Evolutionary conservation across 2,888 invertebrate species (phyloP).

Genomic region (Cephus spinipes): DNA sequence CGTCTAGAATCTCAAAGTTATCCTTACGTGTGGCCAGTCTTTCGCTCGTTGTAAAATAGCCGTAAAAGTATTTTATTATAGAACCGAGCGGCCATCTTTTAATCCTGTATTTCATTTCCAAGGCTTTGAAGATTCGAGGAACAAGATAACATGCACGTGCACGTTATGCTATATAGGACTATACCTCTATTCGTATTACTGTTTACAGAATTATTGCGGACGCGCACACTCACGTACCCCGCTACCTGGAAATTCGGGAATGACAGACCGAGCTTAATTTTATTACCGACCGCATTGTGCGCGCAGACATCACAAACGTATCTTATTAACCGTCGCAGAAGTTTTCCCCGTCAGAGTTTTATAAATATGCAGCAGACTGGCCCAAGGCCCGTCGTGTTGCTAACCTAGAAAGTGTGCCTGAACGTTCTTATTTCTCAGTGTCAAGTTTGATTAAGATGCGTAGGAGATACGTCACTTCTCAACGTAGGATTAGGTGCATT

Average conservation of each 20-base stretch:
- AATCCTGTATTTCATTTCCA: background rate
- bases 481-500: background rate
- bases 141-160: background rate
- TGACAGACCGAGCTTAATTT: background rate
- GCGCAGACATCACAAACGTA: background rate
- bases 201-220: background rate
- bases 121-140: background rate
- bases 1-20: constrained; percentile 10
- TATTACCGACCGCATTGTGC: background rate
- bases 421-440: background rate
- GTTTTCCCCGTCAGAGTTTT: background rate
- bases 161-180: background rate
- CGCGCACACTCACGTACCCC: background rate
- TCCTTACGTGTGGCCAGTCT: background rate
- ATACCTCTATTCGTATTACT: background rate
- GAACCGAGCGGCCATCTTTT: background rate
- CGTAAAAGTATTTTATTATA: background rate
- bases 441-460: background rate
- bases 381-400: background rate
- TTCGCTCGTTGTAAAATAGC: background rate
- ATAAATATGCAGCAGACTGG: background rate
- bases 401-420: background rate
- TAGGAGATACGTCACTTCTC: background rate
- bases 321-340: background rate
- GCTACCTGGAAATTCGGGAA: background rate